Conservation (phyloP, 2,888 invertebrate species). For the Stegana nigrithorax region DNA sequence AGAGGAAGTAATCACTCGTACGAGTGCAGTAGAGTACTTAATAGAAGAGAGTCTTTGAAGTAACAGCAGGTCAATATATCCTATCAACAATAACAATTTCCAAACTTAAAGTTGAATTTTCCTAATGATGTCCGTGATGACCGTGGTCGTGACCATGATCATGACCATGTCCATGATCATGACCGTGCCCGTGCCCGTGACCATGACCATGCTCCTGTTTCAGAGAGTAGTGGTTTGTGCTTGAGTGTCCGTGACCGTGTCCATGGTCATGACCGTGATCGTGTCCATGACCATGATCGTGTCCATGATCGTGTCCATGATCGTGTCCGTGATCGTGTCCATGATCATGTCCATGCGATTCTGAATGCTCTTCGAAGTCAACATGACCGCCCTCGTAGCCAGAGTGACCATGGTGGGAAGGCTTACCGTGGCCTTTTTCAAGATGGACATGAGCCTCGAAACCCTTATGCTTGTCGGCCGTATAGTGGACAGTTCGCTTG, state of each 20-base stretch:
- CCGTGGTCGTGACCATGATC: too few species aligned
- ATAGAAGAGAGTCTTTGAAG: too few species aligned
- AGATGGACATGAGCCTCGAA: conserved; percentile 54
- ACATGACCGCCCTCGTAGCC: conserved; percentile 49
- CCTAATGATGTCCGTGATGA: conserved; percentile 15
- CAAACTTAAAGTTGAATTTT: too few species aligned
- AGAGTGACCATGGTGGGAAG: conserved; percentile 45
- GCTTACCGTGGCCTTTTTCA: conserved; percentile 44
- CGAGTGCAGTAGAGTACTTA: conserved; percentile 24
- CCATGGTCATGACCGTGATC: conserved; percentile 32
- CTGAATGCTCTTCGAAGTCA: conserved; percentile 48
- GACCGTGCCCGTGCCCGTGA: too few species aligned
- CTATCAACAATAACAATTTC: too few species aligned
- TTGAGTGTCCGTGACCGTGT: too few species aligned
- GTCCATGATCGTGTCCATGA: conserved; percentile 31
- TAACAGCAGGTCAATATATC: too few species aligned
- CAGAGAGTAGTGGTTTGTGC: conserved; percentile 44
- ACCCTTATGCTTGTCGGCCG: conserved; percentile 58
- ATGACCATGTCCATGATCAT: conserved; percentile 25
- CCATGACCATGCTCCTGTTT: conserved; percentile 54
- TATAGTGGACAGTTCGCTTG: conserved; percentile 58
- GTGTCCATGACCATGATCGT: conserved; percentile 27
- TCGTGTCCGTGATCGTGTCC: conserved; percentile 22
- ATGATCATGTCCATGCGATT: conserved; percentile 30
- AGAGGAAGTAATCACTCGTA: too few species aligned